phyloP scores from a whole-genome alignment of 2,113 vertebrate genomes.

The Climacteris rufus region DNA sequence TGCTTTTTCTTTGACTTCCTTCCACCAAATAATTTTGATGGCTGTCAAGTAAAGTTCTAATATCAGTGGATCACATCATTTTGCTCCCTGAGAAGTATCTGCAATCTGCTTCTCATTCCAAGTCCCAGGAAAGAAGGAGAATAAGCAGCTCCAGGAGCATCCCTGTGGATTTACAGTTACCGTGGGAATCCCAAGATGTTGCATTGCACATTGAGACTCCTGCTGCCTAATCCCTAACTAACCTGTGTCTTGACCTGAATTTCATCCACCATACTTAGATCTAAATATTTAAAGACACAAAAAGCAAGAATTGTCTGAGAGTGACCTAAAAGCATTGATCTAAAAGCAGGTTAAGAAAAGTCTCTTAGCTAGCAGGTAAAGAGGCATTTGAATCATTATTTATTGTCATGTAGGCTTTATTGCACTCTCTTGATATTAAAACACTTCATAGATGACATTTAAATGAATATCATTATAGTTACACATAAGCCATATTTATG shows the following conservation, averaged over 20 bases:
- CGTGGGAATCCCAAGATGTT: not conserved
- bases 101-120: not conserved
- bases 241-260: not conserved
- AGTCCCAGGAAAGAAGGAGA: not conserved
- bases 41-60: not conserved
- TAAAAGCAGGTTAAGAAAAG: not conserved
- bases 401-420: not conserved
- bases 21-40: not conserved
- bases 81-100: not conserved
- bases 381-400: not conserved
- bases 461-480: not conserved
- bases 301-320: not conserved
- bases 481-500: not conserved
- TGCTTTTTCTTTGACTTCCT: not conserved
- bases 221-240: not conserved
- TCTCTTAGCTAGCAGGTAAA: not conserved
- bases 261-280: not conserved
- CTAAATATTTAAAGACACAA: not conserved
- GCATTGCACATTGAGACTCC: rapidly evolving
- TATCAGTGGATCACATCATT: not conserved
- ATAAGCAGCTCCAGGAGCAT: not conserved
- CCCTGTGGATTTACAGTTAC: not conserved
- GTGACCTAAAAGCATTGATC: not conserved
- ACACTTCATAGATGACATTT: not conserved
- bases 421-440: not conserved